Evolutionary conservation across 1,140 invertebrate species (phyloP).

Genomic region (Pseudomyrmex dendroicus): DNA sequence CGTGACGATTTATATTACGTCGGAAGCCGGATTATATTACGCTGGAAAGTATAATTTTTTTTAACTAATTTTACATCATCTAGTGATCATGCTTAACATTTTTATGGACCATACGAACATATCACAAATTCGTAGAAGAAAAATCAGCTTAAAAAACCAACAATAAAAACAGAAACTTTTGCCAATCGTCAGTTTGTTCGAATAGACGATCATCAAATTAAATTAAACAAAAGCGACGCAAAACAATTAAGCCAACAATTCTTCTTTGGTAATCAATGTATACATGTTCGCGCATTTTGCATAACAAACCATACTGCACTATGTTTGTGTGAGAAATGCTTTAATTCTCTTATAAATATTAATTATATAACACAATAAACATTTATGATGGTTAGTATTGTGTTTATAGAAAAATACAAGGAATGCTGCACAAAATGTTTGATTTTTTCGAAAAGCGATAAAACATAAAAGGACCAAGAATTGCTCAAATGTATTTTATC

Average conservation of each 20-base stretch:
- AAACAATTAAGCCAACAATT: no score
- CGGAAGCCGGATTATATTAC: background rate
- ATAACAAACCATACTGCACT: slow-evolving; percentile 14
- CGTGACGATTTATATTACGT: background rate
- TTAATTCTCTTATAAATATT: slow-evolving; percentile 1
- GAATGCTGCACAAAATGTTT: background rate
- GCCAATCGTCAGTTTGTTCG: background rate
- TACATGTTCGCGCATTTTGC: background rate
- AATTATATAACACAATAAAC: background rate
- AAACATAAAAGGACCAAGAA: slow-evolving; percentile 48
- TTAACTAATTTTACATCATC: background rate
- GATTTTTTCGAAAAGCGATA: slow-evolving; percentile 6
- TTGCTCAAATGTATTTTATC: slow-evolving; percentile 46
- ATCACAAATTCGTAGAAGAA: slow-evolving; percentile 15
- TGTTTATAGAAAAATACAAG: background rate
- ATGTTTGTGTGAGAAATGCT: slow-evolving; percentile 7
- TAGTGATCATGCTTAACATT: slow-evolving; percentile 4
- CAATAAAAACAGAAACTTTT: background rate
- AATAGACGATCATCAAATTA: slow-evolving; percentile 27
- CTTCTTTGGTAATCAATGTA: background rate
- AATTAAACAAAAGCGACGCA: no score
- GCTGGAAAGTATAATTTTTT: no score
- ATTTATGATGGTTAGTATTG: background rate
- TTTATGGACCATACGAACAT: slow-evolving; percentile 45
- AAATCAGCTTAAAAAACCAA: slow-evolving; percentile 4